Conservation (phyloP, 2,888 invertebrate species). For the Pyrgus malvae region DNA sequence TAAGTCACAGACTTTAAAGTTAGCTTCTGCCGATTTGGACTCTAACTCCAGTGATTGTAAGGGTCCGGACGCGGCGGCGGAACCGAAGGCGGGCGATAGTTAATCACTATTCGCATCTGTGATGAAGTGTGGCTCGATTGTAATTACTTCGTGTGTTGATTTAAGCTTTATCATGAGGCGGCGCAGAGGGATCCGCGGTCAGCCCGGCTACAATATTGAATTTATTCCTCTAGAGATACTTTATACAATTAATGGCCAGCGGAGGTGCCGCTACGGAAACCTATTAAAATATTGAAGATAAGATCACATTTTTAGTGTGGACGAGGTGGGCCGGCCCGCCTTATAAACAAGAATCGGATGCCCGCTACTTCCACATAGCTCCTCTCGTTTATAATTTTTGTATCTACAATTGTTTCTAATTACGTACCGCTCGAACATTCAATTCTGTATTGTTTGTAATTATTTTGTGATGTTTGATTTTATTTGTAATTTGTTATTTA, state of each 20-base stretch:
- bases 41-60: constrained; percentile 49
- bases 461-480: constrained; percentile 63
- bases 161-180: constrained; percentile 73
- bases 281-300: constrained; percentile 80
- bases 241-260: constrained; percentile 68
- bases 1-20: constrained; percentile 50
- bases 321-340: constrained; percentile 72
- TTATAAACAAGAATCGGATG: constrained; percentile 67
- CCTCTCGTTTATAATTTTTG: constrained; percentile 64
- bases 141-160: constrained; percentile 80
- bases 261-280: constrained; percentile 77
- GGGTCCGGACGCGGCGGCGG: constrained; percentile 36
- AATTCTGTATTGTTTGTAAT: constrained; percentile 73
- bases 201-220: constrained; percentile 62
- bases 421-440: constrained; percentile 74
- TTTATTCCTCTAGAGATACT: constrained; percentile 57
- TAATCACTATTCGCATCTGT: constrained; percentile 76
- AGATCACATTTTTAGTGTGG: constrained; percentile 75
- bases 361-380: constrained; percentile 62
- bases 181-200: constrained; percentile 49
- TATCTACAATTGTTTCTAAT: constrained; percentile 78
- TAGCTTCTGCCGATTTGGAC: constrained; percentile 49
- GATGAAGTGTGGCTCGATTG: constrained; percentile 74
- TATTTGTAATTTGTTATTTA: constrained; percentile 73
- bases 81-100: constrained; percentile 58